Percentiles rank a stretch among this genome's conserved stretches.
These are phyloP conservation scores for Leptoclinus maculatus DNA, from an alignment of 2,797 vertebrate species.

Conservation along the genomic window DNA sequence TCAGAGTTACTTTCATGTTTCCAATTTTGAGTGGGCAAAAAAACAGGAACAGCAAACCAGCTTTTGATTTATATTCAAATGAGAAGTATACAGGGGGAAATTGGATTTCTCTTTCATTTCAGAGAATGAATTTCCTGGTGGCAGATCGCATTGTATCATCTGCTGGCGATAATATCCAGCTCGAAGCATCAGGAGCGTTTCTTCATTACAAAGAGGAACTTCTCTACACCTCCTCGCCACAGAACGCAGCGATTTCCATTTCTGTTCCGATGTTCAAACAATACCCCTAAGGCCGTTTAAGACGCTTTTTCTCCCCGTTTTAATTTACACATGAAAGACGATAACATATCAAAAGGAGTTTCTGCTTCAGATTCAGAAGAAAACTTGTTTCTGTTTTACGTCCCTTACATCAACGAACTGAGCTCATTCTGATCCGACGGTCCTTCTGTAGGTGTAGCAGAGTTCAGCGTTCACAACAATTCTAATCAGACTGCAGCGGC, in stretches of 20 bases:
- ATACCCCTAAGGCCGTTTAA: constrained; percentile 59
- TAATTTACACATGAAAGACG: constrained; percentile 75
- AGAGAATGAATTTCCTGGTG: constrained; percentile 72
- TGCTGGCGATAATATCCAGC: constrained; percentile 67
- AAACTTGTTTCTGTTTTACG: constrained; percentile 42
- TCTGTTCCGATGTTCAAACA: constrained; percentile 64
- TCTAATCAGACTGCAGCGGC: constrained; percentile 25
- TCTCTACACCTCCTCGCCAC: constrained; percentile 45
- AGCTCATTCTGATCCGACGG: constrained; percentile 23
- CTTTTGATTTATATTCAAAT: constrained; percentile 78
- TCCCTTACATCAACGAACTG: constrained; percentile 37
- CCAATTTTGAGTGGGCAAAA: constrained; percentile 53
- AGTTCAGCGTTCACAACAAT: constrained; percentile 43
- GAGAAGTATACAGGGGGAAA: constrained; percentile 73
- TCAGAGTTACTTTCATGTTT: constrained; percentile 49
- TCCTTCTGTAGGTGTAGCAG: constrained; percentile 45
- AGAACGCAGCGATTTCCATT: constrained; percentile 59
- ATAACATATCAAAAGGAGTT: constrained; percentile 66
- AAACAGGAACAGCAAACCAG: constrained; percentile 49
- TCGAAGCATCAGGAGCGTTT: constrained; percentile 56
- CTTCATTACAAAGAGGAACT: constrained; percentile 65
- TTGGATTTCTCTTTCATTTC: constrained; percentile 78
- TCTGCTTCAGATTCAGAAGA: constrained; percentile 51
- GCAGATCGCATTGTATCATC: constrained; percentile 72
- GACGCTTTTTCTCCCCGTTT: constrained; percentile 50